A percentile compares a stretch with the other conserved stretches of the same genome.
Evolutionary conservation across 2,797 vertebrate genomes (phyloP).

Genomic region (Galaxias olidus): DNA sequence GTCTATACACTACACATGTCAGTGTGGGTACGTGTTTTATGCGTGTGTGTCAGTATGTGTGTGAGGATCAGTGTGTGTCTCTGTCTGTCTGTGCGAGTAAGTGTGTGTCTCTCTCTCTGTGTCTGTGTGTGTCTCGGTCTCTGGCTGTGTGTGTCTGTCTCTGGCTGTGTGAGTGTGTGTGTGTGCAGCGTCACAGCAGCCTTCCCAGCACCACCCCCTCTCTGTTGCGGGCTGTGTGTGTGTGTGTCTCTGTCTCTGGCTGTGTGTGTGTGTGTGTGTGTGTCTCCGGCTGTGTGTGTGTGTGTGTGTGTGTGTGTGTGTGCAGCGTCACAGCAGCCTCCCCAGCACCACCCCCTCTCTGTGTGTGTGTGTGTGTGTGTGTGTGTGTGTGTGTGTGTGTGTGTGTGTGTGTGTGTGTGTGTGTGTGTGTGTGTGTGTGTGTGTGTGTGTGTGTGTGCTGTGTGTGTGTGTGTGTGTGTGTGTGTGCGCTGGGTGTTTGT

Average conservation of each 20-base stretch:
- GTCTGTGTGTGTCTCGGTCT: neutral
- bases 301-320: neutral
- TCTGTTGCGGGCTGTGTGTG: no score
- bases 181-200: neutral
- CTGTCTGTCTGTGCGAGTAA: no score
- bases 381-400: neutral
- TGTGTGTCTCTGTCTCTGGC: neutral
- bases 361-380: neutral
- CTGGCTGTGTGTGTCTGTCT: constrained; percentile 9
- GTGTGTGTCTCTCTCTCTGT: no score
- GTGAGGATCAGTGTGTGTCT: no score
- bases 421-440: neutral
- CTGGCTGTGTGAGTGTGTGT: constrained; percentile 7
- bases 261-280: neutral
- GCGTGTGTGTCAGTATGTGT: no score
- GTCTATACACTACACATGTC: no score
- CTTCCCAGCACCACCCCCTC: neutral
- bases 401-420: no score
- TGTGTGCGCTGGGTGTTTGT: neutral
- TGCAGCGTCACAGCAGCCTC: neutral
- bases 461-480: constrained; percentile 11
- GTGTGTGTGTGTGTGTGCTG: neutral
- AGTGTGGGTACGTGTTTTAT: no score
- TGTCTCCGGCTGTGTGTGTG: constrained; percentile 10
- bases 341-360: neutral